phyloP scores from a whole-genome alignment of 2,797 vertebrate species.

The Gymnodraco acuticeps region DNA sequence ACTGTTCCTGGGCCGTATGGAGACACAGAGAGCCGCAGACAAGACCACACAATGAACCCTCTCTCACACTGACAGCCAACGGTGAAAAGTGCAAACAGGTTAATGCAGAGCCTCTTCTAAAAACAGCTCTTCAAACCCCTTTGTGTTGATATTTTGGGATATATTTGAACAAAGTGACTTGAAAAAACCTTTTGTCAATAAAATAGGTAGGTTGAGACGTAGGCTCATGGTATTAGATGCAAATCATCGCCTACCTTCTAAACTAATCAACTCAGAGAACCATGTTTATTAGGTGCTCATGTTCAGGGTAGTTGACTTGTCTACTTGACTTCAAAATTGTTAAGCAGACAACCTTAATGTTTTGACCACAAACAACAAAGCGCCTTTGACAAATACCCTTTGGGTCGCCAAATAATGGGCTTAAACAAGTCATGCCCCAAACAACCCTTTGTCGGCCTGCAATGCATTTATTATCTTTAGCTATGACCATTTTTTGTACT shows the following conservation, averaged over 20 bases:
- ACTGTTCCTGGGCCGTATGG: constrained; percentile 55
- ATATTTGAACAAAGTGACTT: background rate
- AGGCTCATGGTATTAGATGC: background rate
- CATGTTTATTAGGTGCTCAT: background rate
- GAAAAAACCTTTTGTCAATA: background rate
- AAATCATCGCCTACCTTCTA: background rate
- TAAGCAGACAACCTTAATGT: background rate
- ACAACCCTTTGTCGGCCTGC: background rate
- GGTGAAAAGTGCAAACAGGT: constrained; percentile 48
- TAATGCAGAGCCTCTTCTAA: constrained; percentile 9
- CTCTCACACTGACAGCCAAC: constrained; percentile 48
- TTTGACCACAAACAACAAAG: background rate
- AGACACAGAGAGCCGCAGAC: constrained; percentile 48
- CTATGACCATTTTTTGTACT: background rate
- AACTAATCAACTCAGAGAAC: background rate
- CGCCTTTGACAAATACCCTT: background rate
- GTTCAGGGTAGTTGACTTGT: background rate
- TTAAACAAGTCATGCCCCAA: background rate
- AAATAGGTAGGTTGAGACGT: background rate
- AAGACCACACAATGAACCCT: constrained; percentile 61
- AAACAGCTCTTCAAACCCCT: constrained; percentile 28
- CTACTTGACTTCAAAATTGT: too few species aligned
- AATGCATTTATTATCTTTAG: background rate
- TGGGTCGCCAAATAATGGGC: background rate
- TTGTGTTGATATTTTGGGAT: constrained; percentile 12